A percentile compares a stretch with the other conserved stretches of the same genome.
Evolutionary conservation across 2,888 invertebrate species (phyloP).

Genomic region (Drosophila sordidapex): DNA sequence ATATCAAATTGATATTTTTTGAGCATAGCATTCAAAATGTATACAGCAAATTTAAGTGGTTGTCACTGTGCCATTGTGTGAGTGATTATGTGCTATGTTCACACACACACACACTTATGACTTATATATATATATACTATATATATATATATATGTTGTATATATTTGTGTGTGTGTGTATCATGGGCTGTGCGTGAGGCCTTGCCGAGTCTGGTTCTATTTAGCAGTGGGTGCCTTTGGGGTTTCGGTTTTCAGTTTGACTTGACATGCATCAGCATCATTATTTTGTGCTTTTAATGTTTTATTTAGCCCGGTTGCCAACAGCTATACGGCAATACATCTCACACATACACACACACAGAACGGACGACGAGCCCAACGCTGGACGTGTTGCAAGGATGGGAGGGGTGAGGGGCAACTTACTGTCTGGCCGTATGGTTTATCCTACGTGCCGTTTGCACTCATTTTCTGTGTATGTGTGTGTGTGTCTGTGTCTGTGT

Average conservation of each 20-base stretch:
- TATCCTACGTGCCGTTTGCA: conserved; percentile 65
- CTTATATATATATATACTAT: conserved; percentile 7
- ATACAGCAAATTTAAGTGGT: conserved; percentile 1
- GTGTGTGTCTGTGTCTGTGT: background rate
- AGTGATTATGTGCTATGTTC: background rate
- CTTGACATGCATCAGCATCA: conserved; percentile 78
- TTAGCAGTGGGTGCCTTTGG: conserved; percentile 55
- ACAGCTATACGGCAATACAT: conserved; percentile 62
- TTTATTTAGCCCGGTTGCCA: conserved; percentile 73
- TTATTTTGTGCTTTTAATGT: conserved; percentile 78
- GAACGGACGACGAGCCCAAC: conserved; percentile 8
- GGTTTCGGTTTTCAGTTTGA: conserved; percentile 74
- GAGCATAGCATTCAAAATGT: too few relatives aligned
- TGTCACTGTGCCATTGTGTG: conserved; percentile 47
- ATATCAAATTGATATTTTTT: background rate
- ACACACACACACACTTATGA: background rate
- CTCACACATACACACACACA: conserved; percentile 21
- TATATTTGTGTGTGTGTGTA: background rate
- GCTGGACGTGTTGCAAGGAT: conserved; percentile 36
- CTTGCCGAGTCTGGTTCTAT: conserved; percentile 49
- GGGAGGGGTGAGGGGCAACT: background rate
- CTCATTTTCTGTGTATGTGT: conserved; percentile 38
- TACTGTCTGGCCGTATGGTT: conserved; percentile 55
- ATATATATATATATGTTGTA: conserved; percentile 18
- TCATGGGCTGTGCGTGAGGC: conserved; percentile 27